phyloP scores from a whole-genome alignment of 2,797 vertebrate genomes.

The Numenius phaeopus region DNA sequence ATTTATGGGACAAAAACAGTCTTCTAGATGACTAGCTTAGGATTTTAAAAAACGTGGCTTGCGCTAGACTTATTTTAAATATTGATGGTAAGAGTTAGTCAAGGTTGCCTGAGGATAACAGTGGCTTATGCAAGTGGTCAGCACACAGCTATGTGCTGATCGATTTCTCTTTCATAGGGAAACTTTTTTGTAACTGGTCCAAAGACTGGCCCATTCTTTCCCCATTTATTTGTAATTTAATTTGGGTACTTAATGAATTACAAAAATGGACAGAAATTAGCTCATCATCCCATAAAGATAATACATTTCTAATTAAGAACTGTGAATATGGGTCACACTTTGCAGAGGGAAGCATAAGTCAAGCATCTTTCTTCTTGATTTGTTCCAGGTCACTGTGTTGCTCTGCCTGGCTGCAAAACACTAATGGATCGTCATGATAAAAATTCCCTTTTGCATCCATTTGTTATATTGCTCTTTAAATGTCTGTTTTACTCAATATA shows the following conservation, averaged over 20 bases:
- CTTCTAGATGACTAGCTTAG: constrained; percentile 15
- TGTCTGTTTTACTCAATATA: constrained; percentile 45
- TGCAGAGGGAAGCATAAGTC: constrained; percentile 62
- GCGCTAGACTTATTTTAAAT: constrained; percentile 44
- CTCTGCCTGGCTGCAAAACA: constrained; percentile 53
- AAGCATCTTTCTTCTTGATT: constrained; percentile 72
- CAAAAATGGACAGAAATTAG: constrained; percentile 50
- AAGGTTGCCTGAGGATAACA: constrained; percentile 59
- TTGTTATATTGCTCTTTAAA: constrained; percentile 61
- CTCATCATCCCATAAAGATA: constrained; percentile 53
- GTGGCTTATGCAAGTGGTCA: constrained; percentile 33
- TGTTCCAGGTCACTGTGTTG: constrained; percentile 75
- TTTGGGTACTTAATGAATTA: constrained; percentile 52
- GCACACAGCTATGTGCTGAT: background rate
- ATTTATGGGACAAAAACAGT: constrained; percentile 23
- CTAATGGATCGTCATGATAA: constrained; percentile 63
- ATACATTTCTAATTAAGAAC: constrained; percentile 70
- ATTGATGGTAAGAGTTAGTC: constrained; percentile 45
- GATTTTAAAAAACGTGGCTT: constrained; percentile 21
- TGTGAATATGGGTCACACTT: constrained; percentile 63
- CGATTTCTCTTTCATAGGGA: constrained; percentile 19
- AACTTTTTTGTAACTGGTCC: background rate
- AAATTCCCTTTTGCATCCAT: constrained; percentile 67
- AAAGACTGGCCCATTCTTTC: background rate
- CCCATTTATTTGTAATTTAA: constrained; percentile 43